Evolutionary conservation across 2,888 invertebrate genomes (phyloP), one percentile per base, ranked within the genome.

Genomic region (Cheilosia pagana): DNA sequence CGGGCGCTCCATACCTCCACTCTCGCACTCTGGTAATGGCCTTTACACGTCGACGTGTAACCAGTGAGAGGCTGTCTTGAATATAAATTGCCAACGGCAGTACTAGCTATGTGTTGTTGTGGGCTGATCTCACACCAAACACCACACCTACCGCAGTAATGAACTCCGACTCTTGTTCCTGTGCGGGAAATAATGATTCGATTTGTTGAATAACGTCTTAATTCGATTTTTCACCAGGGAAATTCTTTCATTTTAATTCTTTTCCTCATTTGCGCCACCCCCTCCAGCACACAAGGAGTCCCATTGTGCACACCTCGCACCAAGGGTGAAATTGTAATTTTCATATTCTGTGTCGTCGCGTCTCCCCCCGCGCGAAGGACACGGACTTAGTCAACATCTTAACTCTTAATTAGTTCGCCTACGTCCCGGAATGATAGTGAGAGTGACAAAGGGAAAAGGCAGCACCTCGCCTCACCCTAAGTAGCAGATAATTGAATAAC

Each of bases 401-500:
- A 70, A 70, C 74, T 79, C 83, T 74, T 83, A 83, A 79, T 83
- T 83, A 83, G 74, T 70, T 79, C 45, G 72, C 43, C 41, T 57
- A 45, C 43, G 39, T 28, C 57, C 23, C 23, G 23, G 68, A 39
- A 55, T 50, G 45, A 78, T 48, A 83, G 83, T 83, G 83, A 78
- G 52, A 83, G 83, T 83, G 83, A 83, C 83, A 83, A 78, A 74
- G 74, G 50, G n/a, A 74, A 78, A 78, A 45, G 45, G 50, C 68
- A 57, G 39, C 57, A 7, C 35, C 35, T 70, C n/a, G 31, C 65
- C 63, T 65, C 70, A 63, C 35, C 70, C 65, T 79, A 83, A 83
- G 68, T 83, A 75, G 68, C 74, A 79, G 65, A 75, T 83, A 83
- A 83, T 83, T 83, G 83, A 83, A 83, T 79, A 83, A 83, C 68